Base-by-base conservation (phyloP, 2,888 invertebrate genomes). In the Drosophila melanosoma region DNA sequence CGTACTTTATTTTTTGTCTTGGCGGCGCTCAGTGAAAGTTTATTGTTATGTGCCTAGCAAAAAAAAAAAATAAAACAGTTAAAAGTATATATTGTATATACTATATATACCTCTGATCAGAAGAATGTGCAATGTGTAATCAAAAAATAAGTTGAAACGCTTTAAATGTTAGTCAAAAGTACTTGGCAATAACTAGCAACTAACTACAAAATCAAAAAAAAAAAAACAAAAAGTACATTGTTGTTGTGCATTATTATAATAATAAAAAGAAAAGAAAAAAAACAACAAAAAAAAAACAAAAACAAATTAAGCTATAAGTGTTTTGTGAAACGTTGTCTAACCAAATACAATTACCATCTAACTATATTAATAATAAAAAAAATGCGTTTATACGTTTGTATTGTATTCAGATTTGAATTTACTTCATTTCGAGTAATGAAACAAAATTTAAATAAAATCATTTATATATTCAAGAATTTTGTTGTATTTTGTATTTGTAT, bases 321-420 rank as follows among this genome's bases (percentile, higher is more conserved):
- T 87, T 84, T 85, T 85, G 85, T 85, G 87, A 85, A 79, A 79
- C 72, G 85, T 84, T 84, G 81, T 87, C 87, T 84, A 85, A 85
- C 85, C 87, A 82, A 85, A 84, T 82, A 78, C 66, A 82, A 84
- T 77, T 84, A 83, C 73, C 77, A 77, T 63, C 78, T 83, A 84
- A 84, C 70, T 76, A 79, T 69, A 76, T 68, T 67, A 70, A 70
- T 79, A 67, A 66, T 66, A 26, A 29, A 57, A 76, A 40, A 60
- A 84, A 82, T 80, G 73, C 75, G 82, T 84, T 84, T 86, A 76
- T 80, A 84, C 84, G 78, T 87, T 84, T 87, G 82, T 83, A 83
- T 86, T 83, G 69, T 79, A 81, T 69, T 74, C 23, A 66, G 58
- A 78, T 67, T 75, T 74, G 64, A 58, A 65, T 35, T 64, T 11